phyloP scores from a whole-genome alignment of 2,797 vertebrate species.

The Centropyge bicolor region DNA sequence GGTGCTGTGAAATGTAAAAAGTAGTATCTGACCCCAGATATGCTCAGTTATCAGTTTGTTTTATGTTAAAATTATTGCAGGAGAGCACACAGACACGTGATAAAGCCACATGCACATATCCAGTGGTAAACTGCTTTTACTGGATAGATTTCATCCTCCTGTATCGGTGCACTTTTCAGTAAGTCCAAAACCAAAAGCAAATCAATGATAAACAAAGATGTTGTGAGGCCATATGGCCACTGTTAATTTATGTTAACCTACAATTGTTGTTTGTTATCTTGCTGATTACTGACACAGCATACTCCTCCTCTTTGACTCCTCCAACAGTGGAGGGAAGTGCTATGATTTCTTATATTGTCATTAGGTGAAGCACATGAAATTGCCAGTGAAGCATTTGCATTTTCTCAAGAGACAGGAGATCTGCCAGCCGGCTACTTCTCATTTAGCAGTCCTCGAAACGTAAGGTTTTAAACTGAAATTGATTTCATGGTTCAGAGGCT shows the following conservation, averaged over 20 bases:
- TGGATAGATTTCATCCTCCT: neutral
- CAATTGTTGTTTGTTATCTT: slow-evolving; percentile 35
- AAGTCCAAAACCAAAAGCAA: slow-evolving; percentile 12
- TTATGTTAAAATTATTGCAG: neutral
- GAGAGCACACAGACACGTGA: neutral
- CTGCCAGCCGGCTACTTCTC: neutral
- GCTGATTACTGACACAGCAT: slow-evolving; percentile 30
- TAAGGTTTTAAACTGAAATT: neutral
- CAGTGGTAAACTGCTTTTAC: neutral
- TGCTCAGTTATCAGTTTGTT: slow-evolving; percentile 4
- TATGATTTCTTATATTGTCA: neutral
- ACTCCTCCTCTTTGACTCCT: too few species aligned
- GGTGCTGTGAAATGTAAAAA: slow-evolving; percentile 1
- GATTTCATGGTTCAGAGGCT: neutral
- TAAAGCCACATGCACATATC: neutral
- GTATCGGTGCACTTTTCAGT: neutral
- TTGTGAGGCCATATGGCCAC: slow-evolving; percentile 21
- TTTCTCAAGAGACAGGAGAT: neutral
- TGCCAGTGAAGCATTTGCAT: neutral
- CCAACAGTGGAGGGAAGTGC: neutral
- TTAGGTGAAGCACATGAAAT: neutral
- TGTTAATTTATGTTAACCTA: slow-evolving; percentile 54
- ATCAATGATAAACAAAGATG: slow-evolving; percentile 25
- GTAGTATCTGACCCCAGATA: neutral
- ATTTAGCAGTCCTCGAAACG: too few species aligned